Conservation (phyloP, 2,113 vertebrate species). For the Himantopus leucocephalus region DNA sequence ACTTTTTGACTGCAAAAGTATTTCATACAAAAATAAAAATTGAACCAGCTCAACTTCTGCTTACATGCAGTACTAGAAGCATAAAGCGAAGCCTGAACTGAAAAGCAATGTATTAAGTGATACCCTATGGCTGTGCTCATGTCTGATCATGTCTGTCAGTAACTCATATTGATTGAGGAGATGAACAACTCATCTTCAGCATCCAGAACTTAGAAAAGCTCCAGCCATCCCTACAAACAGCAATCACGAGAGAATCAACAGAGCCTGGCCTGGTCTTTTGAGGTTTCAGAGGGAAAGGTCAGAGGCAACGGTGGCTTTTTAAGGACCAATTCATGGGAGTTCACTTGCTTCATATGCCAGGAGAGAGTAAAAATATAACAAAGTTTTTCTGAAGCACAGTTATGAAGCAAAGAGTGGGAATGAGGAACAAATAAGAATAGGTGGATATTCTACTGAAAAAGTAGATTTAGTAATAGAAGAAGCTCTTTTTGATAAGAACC, state of each 20-base stretch:
- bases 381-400: not conserved
- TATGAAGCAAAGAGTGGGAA: not conserved
- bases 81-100: not conserved
- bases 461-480: not conserved
- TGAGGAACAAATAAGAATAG: not conserved
- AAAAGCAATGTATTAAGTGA: not conserved
- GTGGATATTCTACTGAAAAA: not conserved
- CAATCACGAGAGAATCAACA: not conserved
- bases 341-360: not conserved
- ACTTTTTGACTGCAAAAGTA: not conserved
- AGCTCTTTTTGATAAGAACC: not conserved
- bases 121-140: not conserved
- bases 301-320: not conserved
- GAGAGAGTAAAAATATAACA: not conserved
- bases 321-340: rapidly evolving
- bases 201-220: not conserved
- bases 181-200: not conserved
- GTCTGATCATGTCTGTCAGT: not conserved
- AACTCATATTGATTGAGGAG: rapidly evolving
- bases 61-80: not conserved
- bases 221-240: not conserved
- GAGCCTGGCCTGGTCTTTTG: not conserved
- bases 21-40: not conserved
- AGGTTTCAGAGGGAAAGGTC: not conserved
- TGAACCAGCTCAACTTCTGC: not conserved